These are phyloP conservation scores for Aphaenogaster rudis DNA, from an alignment of 1,140 invertebrate genomes.

Conservation along the genomic window DNA sequence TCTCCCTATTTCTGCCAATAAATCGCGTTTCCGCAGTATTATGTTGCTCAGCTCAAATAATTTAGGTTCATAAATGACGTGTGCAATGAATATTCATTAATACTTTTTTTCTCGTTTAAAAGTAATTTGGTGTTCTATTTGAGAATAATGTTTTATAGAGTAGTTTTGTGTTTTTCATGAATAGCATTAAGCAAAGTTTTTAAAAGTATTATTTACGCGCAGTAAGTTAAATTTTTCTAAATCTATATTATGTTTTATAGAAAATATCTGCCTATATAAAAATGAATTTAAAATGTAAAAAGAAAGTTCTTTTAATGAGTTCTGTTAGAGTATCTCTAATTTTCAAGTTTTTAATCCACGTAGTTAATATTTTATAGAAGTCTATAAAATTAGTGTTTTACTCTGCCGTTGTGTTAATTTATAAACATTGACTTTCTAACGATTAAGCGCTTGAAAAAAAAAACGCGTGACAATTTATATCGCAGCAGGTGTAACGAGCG, in stretches of 20 bases:
- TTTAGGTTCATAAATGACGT: background rate
- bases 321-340: background rate
- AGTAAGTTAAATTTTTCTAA: background rate
- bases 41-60: background rate
- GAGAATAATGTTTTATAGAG: background rate
- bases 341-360: slow-evolving; percentile 1
- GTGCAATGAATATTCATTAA: background rate
- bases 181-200: background rate
- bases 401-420: background rate
- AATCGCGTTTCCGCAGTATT: background rate
- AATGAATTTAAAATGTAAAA: slow-evolving; percentile 6
- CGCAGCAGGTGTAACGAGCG: slow-evolving; percentile 18
- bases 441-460: background rate
- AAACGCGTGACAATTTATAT: slow-evolving; percentile 18
- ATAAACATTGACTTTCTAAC: slow-evolving; percentile 25
- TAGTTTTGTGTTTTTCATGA: background rate
- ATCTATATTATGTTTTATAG: background rate
- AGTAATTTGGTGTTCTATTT: background rate
- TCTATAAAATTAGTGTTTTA: background rate
- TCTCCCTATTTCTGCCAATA: slow-evolving; percentile 12
- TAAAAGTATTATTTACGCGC: background rate
- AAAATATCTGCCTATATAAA: background rate
- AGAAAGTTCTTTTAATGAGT: background rate
- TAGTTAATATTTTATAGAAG: background rate
- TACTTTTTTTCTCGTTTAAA: background rate